Percentiles rank a stretch among this genome's conserved stretches.
Conservation (phyloP, 2,888 invertebrate genomes). For the Pinctada fucata region DNA sequence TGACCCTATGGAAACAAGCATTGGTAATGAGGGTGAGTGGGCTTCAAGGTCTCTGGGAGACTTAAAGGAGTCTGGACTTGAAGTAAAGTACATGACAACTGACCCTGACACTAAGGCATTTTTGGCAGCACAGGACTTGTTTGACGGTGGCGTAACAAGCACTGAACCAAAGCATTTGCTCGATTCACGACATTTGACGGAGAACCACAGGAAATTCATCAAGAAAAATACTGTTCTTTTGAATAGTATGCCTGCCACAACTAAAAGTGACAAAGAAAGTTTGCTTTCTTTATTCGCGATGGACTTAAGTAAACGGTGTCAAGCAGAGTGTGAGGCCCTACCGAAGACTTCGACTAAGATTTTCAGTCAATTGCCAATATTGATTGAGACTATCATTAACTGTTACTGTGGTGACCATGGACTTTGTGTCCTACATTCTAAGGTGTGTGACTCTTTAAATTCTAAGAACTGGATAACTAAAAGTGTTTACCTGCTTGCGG, state of each 20-base stretch:
- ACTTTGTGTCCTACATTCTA: not conserved
- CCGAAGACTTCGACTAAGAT: too few species aligned
- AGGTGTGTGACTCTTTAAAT: not conserved
- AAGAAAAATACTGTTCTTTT: not conserved
- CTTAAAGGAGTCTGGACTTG: too few species aligned
- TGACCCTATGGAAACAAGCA: too few species aligned
- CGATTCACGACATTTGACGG: not conserved
- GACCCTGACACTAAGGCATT: not conserved
- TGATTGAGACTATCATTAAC: too few species aligned
- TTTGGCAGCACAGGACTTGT: not conserved
- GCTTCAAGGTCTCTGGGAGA: too few species aligned
- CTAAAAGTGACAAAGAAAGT: not conserved
- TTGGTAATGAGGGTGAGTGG: too few species aligned
- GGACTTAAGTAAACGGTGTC: slow-evolving; percentile 2
- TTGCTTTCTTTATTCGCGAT: not conserved
- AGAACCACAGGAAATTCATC: not conserved
- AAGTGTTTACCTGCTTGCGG: not conserved
- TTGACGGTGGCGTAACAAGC: too few species aligned
- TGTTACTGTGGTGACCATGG: slow-evolving; percentile 7
- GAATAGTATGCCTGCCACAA: not conserved
- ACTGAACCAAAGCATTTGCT: not conserved
- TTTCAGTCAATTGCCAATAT: too few species aligned
- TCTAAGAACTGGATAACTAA: not conserved
- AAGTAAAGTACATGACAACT: too few species aligned
- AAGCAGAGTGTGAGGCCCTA: not conserved